Base-by-base conservation (phyloP, 1,140 invertebrate genomes). In the Drosophila sucinea region DNA sequence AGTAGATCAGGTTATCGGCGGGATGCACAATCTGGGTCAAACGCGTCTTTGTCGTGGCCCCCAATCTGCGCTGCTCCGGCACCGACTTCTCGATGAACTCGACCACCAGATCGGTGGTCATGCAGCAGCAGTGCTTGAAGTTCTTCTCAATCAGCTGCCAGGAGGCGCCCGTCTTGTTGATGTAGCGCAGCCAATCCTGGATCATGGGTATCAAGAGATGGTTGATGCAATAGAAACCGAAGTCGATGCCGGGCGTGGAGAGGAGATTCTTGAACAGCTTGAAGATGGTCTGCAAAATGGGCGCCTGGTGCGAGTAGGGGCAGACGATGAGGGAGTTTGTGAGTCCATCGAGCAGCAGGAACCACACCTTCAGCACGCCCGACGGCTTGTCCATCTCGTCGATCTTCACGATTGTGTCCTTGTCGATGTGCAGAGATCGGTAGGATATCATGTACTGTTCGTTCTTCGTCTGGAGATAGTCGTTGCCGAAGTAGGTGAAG, bases 51-150 rank as follows among this genome's bases (percentile, higher is more conserved):
- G 68, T 83, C 5, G 67, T 68, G 6, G 67, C 77, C 0, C 77
- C 76, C 29, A 81, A 29, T 0, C 80, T 73, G 1, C 79, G 65
- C 40, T 81, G 90, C 29, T 91, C 91, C 3, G 81, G 90, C 47
- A 90, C 90, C 1, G 90, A 92, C 10, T 91, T 91, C 71, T 92
- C 91, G 29, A 92, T 92, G 81, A 97, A 97, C 89, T 97, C 95
- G 0, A 98, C 97, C n/a, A 98, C 95, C 32, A 98, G 93, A 89
- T 98, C 97, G 3, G 97, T 97, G 29, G 96, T 96, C 80, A 98
- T 95, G 10, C 98, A 97, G 90, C 96, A 98, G 82, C 96, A 98
- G 83, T 98, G 97, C 90, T 98, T 98, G 83, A 98, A 98, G 91
- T 97, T 98, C 47, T 96, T 95, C 75, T 95, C 95, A 73, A 95